Conservation (phyloP, 92 coral and sea anemone genomes). For the Montipora capitata region DNA sequence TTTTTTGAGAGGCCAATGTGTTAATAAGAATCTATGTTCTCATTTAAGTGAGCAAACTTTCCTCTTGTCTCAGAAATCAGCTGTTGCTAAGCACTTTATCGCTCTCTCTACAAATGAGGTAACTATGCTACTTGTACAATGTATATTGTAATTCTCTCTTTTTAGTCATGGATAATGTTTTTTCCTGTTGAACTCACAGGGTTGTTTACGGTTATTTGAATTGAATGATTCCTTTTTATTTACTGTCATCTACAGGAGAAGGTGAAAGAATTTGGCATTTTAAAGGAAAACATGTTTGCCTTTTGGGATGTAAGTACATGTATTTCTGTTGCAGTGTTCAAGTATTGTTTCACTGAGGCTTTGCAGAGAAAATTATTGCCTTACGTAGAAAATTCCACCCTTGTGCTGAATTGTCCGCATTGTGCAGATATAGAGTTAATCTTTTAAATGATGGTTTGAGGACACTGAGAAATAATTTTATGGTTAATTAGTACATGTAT, state of each 20-base stretch:
- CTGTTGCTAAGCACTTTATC: slow-evolving; percentile 97
- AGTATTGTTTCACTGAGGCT: neutral
- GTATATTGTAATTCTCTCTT: no score
- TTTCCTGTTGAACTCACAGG: neutral
- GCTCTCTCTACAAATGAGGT: slow-evolving; percentile 98
- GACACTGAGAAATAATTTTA: neutral
- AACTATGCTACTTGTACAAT: no score
- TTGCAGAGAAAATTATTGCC: neutral
- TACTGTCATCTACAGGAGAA: slow-evolving; percentile 72
- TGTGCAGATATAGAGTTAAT: no score
- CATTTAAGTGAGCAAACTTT: no score
- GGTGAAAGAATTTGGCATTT: slow-evolving; percentile 96
- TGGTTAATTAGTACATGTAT: no score
- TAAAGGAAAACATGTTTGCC: slow-evolving; percentile 96
- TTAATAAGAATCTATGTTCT: no score
- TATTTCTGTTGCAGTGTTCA: neutral
- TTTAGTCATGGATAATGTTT: neutral
- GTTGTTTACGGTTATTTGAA: neutral
- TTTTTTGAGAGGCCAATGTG: no score
- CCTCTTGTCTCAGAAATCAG: slow-evolving; percentile 68
- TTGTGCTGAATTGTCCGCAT: no score
- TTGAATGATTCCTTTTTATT: neutral
- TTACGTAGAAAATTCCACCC: neutral
- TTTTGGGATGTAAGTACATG: slow-evolving; percentile 97
- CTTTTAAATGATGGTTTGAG: no score